Conservation (phyloP, 2,113 vertebrate species). For the Engraulis encrasicolus region DNA sequence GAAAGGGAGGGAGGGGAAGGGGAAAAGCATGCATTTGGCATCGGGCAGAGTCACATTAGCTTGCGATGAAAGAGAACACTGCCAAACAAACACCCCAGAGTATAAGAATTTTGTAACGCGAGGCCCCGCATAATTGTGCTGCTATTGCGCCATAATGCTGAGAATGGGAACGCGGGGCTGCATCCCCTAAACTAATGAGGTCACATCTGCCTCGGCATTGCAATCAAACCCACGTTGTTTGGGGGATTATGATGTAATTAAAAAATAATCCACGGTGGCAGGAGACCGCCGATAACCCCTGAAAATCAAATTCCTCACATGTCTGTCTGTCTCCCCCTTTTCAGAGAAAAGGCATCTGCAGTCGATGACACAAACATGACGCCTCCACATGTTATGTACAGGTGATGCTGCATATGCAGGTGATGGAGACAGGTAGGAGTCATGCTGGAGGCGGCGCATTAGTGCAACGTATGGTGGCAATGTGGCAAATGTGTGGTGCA, state of each 20-base stretch:
- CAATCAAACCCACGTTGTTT: slow-evolving; percentile 37
- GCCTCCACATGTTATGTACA: too few species aligned
- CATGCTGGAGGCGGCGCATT: too few species aligned
- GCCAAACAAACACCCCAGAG: slow-evolving; percentile 31
- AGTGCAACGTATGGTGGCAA: too few species aligned
- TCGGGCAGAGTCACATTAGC: slow-evolving; percentile 1
- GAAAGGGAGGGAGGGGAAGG: too few species aligned
- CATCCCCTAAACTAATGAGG: slow-evolving; percentile 39
- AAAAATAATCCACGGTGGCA: slow-evolving; percentile 33
- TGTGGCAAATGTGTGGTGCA: too few species aligned
- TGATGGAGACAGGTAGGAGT: neutral
- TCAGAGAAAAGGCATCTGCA: neutral
- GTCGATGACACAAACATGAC: too few species aligned
- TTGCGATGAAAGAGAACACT: slow-evolving; percentile 11
- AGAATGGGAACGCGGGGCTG: neutral
- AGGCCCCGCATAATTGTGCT: slow-evolving; percentile 17
- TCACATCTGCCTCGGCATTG: slow-evolving; percentile 32
- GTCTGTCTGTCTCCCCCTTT: neutral
- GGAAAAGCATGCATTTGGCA: slow-evolving; percentile 27
- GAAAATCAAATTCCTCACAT: neutral
- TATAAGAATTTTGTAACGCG: slow-evolving; percentile 26
- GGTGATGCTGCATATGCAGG: neutral
- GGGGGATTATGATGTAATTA: slow-evolving; percentile 43
- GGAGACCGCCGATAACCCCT: neutral
- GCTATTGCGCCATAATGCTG: neutral